phyloP scores from a whole-genome alignment of 2,797 vertebrate genomes.

The Telmatherina bonti region DNA sequence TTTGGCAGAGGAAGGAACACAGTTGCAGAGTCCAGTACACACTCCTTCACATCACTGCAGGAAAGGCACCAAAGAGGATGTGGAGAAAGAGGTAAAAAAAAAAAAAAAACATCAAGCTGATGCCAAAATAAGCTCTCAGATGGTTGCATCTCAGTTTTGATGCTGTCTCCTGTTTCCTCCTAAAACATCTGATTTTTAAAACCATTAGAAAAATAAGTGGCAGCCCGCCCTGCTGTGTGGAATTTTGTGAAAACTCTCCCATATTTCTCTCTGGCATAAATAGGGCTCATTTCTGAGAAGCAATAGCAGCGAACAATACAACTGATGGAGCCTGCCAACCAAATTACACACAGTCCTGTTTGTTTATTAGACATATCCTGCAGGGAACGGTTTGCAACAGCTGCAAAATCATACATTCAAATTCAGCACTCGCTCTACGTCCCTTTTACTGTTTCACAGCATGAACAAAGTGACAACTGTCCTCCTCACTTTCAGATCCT shows the following conservation, averaged over 20 bases:
- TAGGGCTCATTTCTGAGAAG: slow-evolving; percentile 10
- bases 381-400: neutral
- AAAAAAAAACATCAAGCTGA: neutral
- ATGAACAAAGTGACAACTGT: slow-evolving; percentile 3
- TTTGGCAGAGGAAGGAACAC: slow-evolving; percentile 89
- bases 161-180: neutral
- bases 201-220: slow-evolving; percentile 5
- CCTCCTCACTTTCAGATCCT: slow-evolving; percentile 85
- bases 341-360: slow-evolving; percentile 10
- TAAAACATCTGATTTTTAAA: slow-evolving; percentile 9
- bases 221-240: neutral
- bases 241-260: slow-evolving; percentile 4
- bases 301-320: neutral
- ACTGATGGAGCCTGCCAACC: neutral
- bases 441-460: neutral
- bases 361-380: neutral
- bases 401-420: neutral
- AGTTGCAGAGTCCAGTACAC: slow-evolving; percentile 92
- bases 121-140: slow-evolving; percentile 1
- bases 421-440: neutral
- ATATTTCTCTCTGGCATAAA: slow-evolving; percentile 5
- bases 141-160: neutral
- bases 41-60: slow-evolving; percentile 86
- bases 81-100: slow-evolving; percentile 90
- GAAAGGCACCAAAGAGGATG: slow-evolving; percentile 95